Base-by-base conservation (phyloP, 2,113 vertebrate species). In the Asarcornis scutulata region DNA sequence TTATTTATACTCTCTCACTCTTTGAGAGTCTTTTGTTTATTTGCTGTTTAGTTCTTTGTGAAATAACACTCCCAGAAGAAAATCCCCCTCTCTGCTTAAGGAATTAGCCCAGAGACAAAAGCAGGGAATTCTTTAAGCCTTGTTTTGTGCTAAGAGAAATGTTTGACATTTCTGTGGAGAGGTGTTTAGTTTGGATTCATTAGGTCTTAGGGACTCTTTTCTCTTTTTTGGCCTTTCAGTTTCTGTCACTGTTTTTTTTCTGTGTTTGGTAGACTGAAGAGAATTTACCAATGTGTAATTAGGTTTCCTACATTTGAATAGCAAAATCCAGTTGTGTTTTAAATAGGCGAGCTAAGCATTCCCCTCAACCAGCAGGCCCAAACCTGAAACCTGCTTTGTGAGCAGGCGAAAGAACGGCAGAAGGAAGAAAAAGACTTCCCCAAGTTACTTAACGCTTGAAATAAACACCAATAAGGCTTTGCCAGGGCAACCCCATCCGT, bases 161-260 rank as follows among this genome's bases (percentile, higher is more conserved):
- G 98, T 99, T 99, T 99, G 98, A 99, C 98, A 98, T 98, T 98
- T 99, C 98, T 98, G 98, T 98, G 98, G 98, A 98, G 98, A 98
- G 98, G 98, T 98, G 98, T 98, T 99, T 99, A 99, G 98, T 98
- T 99, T 99, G 98, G 99, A 99, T 99, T 99, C 99, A 99, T 99
- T 99, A 99, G 98, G 98, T 99, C 98, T 98, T 98, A 98, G 97
- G 97, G 97, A 98, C 98, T 98, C 98, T 97, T 97, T 97, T 97
- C 98, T 98, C 98, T 97, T 97, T 97, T 96, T 97, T 97, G 98
- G 98, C 98, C 98, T 98, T 98, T 98, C 98, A 97, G 96, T 97
- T 97, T 98, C 97, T 98, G 97, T 98, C 98, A 98, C 97, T 98
- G 97, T 98, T 98, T 98, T 99, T 97, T 98, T 98, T 96, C 98